Conservation (phyloP, 2,888 invertebrate genomes). For the Philonicus albiceps region DNA sequence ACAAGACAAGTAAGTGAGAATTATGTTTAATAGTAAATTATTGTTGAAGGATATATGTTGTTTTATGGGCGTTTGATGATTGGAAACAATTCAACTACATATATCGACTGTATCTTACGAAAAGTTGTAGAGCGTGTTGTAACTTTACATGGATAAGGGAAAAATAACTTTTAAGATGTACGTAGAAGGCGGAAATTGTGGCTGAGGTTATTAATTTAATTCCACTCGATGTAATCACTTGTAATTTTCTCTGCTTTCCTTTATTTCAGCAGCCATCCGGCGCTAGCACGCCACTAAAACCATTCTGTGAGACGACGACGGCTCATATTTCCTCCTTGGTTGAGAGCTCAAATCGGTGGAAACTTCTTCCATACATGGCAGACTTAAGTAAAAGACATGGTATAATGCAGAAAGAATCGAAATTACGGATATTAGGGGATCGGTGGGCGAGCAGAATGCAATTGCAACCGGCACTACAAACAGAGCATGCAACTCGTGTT, state of each 20-base stretch:
- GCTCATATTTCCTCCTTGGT: slow-evolving; percentile 19
- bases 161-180: background rate
- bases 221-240: slow-evolving; percentile 19
- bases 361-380: slow-evolving; percentile 7
- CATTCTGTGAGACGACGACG: slow-evolving; percentile 30
- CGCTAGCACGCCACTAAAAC: slow-evolving; percentile 19
- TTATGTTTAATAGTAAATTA: background rate
- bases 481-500: slow-evolving; percentile 16
- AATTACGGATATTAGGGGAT: slow-evolving; percentile 8
- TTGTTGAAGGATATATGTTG: background rate
- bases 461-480: slow-evolving; percentile 6
- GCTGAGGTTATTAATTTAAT: background rate
- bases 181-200: background rate
- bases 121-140: background rate
- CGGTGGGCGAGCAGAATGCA: background rate
- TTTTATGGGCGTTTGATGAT: background rate
- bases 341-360: slow-evolving; percentile 11
- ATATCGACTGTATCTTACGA: background rate
- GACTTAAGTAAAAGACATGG: background rate
- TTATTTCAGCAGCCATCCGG: background rate
- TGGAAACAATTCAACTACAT: background rate
- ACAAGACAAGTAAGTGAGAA: background rate
- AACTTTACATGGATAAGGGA: background rate
- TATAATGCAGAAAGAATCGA: background rate
- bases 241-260: slow-evolving; percentile 15